These are phyloP conservation scores for Diachasmimorpha longicaudata DNA, from an alignment of 1,140 invertebrate genomes.

Conservation along the genomic window DNA sequence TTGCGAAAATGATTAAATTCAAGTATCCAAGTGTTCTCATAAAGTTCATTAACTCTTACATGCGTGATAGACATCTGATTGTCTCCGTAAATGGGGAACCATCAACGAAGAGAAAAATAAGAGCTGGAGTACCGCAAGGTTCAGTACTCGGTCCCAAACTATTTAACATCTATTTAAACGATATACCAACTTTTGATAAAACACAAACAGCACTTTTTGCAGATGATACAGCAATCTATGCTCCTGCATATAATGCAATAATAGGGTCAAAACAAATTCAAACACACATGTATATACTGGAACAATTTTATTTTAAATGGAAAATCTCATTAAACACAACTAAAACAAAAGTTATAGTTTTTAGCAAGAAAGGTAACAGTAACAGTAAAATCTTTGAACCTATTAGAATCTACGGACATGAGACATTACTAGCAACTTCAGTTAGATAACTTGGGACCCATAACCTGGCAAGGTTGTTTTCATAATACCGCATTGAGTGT, in stretches of 20 bases:
- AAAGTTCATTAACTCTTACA: background rate
- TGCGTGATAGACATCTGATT: background rate
- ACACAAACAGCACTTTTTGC: background rate
- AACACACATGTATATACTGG: background rate
- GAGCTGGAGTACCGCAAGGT: background rate
- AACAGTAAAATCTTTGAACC: background rate
- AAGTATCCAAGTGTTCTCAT: background rate
- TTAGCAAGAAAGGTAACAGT: background rate
- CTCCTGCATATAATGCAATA: background rate
- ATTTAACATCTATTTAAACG: background rate
- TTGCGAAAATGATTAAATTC: background rate
- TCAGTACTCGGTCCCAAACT: background rate
- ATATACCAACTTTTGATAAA: background rate
- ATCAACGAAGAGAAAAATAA: background rate
- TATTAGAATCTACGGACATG: background rate
- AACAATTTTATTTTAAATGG: background rate
- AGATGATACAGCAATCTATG: background rate
- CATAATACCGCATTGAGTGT: no score
- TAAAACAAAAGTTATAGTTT: background rate
- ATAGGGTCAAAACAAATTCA: background rate
- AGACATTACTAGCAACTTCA: background rate
- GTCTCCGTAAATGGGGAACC: background rate
- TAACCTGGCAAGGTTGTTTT: no score
- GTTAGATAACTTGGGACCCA: no score
- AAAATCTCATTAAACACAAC: background rate